Evolutionary conservation across 2,888 invertebrate species (phyloP).

Genomic region (Lithophane leautieri): DNA sequence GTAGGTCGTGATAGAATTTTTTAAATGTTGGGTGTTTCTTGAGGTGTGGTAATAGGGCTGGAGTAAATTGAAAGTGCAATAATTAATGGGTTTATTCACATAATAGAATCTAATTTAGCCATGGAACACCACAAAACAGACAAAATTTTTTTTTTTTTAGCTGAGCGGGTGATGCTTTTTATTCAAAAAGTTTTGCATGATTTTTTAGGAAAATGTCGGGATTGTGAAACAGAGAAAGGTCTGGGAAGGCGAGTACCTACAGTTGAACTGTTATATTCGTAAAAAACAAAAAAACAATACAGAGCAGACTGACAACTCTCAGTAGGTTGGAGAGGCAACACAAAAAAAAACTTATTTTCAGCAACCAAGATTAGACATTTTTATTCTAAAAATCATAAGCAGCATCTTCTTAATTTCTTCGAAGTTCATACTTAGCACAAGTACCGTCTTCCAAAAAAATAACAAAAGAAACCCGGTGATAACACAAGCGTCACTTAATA

Average conservation of each 20-base stretch:
- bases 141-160: neutral
- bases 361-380: neutral
- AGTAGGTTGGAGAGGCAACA: no score
- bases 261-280: no score
- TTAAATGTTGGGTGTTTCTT: neutral
- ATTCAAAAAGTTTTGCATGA: neutral
- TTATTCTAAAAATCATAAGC: neutral
- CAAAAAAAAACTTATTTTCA: neutral
- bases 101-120: no score
- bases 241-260: no score
- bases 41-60: neutral
- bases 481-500: constrained; percentile 58
- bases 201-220: neutral
- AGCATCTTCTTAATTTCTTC: constrained; percentile 2
- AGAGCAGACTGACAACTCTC: no score
- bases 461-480: constrained; percentile 50
- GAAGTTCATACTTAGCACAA: constrained; percentile 10
- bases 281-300: neutral
- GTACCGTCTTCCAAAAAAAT: constrained; percentile 19
- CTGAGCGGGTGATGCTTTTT: no score
- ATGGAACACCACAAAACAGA: neutral
- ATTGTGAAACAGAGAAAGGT: no score
- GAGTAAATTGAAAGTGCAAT: neutral
- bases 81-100: neutral
- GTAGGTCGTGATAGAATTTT: constrained; percentile 1